Percentiles rank a stretch among this genome's conserved stretches.
Evolutionary conservation across 2,113 vertebrate species (phyloP).

Genomic region (Scartelaos histophorus): DNA sequence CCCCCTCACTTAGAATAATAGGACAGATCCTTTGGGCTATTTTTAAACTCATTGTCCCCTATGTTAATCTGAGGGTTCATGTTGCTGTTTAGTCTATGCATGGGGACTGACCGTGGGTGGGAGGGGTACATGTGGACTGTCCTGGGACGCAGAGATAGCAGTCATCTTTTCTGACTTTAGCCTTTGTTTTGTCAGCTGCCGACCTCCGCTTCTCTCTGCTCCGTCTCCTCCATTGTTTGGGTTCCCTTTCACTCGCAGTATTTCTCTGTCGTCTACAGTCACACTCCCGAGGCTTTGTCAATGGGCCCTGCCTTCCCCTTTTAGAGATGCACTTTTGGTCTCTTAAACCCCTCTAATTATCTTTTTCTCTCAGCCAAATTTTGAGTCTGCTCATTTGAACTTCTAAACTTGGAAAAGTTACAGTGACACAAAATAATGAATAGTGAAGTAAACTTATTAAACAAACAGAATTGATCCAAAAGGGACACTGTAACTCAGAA

Average conservation of each 20-base stretch:
- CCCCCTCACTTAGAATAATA: conserved; percentile 56
- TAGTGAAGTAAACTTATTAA: background rate
- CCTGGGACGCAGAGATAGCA: conserved; percentile 60
- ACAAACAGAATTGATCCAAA: no score
- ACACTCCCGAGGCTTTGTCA: conserved; percentile 16
- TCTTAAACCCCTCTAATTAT: conserved; percentile 19
- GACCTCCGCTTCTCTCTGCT: conserved; percentile 43
- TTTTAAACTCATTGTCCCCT: conserved; percentile 61
- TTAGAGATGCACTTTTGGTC: conserved; percentile 10
- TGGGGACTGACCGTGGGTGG: conserved; percentile 17
- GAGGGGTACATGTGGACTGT: conserved; percentile 52
- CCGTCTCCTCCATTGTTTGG: conserved; percentile 45
- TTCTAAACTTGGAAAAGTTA: background rate
- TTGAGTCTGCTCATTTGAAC: background rate
- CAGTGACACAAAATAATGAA: background rate
- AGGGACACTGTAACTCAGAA: no score
- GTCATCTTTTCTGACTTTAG: conserved; percentile 59
- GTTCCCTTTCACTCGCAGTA: conserved; percentile 28
- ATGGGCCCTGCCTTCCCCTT: conserved; percentile 9
- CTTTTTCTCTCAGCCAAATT: background rate
- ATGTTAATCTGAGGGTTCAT: conserved; percentile 48
- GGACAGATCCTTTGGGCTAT: conserved; percentile 59
- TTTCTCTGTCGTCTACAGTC: conserved; percentile 33
- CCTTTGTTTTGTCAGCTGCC: conserved; percentile 73
- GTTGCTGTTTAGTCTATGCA: conserved; percentile 55